phyloP scores from a whole-genome alignment of 2,888 invertebrate genomes.

The Synergus japonicus region DNA sequence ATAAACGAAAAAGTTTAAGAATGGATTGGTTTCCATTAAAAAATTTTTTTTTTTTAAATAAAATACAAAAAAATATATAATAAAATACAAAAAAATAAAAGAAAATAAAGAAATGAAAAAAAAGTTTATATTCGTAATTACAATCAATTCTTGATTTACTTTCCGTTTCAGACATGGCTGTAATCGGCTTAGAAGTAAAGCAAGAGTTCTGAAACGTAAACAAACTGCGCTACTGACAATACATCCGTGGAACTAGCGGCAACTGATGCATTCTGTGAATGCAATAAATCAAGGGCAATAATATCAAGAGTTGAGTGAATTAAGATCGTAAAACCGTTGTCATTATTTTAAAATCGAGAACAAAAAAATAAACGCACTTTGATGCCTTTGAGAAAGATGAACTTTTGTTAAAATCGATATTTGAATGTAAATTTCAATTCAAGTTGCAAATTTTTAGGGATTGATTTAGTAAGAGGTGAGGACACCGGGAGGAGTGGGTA shows the following conservation, averaged over 20 bases:
- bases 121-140: not conserved
- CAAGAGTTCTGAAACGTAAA: too few species aligned
- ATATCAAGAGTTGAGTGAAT: too few species aligned
- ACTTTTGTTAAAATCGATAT: not conserved
- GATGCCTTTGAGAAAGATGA: not conserved
- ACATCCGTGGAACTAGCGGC: too few species aligned
- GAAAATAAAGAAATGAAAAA: not conserved
- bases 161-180: too few species aligned
- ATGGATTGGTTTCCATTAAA: not conserved
- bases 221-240: too few species aligned
- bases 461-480: constrained; percentile 77
- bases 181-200: too few species aligned
- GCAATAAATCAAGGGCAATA: too few species aligned
- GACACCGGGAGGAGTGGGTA: constrained; percentile 80
- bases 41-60: not conserved
- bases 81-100: too few species aligned
- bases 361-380: not conserved
- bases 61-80: too few species aligned
- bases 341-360: not conserved
- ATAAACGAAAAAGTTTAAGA: not conserved
- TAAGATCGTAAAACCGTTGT: not conserved
- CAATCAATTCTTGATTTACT: too few species aligned
- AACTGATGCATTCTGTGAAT: too few species aligned
- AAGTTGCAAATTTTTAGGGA: constrained; percentile 31
- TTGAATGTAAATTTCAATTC: not conserved